These are phyloP conservation scores for Gryllus bimaculatus DNA, from an alignment of 1,140 invertebrate species.

Conservation along the genomic window DNA sequence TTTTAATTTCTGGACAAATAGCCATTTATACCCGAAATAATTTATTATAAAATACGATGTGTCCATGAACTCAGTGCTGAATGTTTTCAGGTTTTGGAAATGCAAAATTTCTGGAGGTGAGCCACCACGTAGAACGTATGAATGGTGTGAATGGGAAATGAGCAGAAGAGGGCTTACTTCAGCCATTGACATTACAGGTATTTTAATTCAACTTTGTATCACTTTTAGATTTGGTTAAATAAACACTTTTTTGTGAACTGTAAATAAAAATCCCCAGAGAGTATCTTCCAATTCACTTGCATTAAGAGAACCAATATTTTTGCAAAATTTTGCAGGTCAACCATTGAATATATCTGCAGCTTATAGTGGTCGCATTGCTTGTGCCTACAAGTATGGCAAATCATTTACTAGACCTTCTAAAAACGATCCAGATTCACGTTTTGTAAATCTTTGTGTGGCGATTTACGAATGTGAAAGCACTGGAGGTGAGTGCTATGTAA, in stretches of 20 bases:
- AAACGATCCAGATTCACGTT: constrained; percentile 67
- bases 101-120: constrained; percentile 53
- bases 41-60: too few relatives aligned
- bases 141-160: constrained; percentile 87
- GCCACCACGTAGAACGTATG: constrained; percentile 49
- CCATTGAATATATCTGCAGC: constrained; percentile 92
- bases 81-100: constrained; percentile 60
- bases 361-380: constrained; percentile 92
- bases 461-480: constrained; percentile 99
- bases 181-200: constrained; percentile 73
- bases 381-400: constrained; percentile 87
- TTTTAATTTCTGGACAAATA: not conserved
- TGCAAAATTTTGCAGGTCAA: constrained; percentile 46
- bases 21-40: not conserved
- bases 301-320: too few relatives aligned
- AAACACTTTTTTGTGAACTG: not conserved
- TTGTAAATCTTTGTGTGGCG: constrained; percentile 89
- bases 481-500: constrained; percentile 54
- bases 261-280: too few relatives aligned
- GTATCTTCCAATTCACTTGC: too few relatives aligned
- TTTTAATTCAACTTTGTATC: not conserved
- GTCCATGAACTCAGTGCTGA: not conserved
- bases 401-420: constrained; percentile 72
- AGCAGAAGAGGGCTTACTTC: constrained; percentile 72
- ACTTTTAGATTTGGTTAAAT: not conserved